Base-by-base conservation (phyloP, 1,140 invertebrate species). In the Drosophila micromelanica region DNA sequence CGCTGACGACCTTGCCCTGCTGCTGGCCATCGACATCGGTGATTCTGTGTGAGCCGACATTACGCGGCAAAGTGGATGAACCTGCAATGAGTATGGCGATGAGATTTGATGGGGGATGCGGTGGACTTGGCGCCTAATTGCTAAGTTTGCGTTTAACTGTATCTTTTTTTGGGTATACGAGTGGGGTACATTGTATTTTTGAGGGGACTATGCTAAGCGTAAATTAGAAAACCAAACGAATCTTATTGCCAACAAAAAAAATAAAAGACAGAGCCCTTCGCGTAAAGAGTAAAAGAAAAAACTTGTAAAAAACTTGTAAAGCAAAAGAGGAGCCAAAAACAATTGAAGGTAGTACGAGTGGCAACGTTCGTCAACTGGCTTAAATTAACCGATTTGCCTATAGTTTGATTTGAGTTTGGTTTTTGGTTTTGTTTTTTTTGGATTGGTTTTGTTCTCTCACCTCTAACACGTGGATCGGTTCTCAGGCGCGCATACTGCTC, bases 401-500 rank as follows among this genome's bases (percentile, higher is more conserved):
- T 23, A 9, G 32, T 57, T 57, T 15, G 37, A 54, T 23, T 54
- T 42, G 20, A 45, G 49, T 62, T 63, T 37, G 38, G 15, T 35
- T 57, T 43, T n/a, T n/a, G n/a, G n/a, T n/a, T n/a, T n/a, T n/a
- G n/a, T n/a, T n/a, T 17, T 1, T 17, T 17, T 17, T 17, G 30
- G 15, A 43, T 59, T 63, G 17, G 40, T 67, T 63, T 60, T 38
- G 55, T 65, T 91, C 54, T 73, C 91, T 91, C 85, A 92, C 91
- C 91, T 92, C 97, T 94, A 93, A 96, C 96, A 93, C 97, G 93
- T 55, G 96, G 95, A 94, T 98, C 96, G 97, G 96, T 91, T 95
- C 95, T 90, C 96, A 97, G 94, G 90, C 97, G 94, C 71, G 96
- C 95, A 92, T 97, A 97, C 93, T 98, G 97, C 92, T 98, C 97